Conservation (phyloP, 2,113 vertebrate genomes). For the Paralichthys olivaceus region DNA sequence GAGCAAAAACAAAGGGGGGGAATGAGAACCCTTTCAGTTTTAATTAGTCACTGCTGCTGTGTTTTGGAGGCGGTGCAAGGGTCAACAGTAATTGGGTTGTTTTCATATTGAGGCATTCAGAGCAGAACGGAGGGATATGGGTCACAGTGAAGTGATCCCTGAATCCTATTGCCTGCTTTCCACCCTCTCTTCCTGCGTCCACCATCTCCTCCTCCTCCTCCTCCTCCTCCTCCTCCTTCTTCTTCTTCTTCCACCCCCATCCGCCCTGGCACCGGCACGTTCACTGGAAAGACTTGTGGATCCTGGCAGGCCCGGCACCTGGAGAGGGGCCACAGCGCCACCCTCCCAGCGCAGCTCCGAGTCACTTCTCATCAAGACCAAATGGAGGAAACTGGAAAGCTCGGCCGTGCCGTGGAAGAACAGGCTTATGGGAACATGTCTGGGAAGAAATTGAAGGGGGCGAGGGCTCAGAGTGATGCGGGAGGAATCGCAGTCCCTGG, state of each 20-base stretch:
- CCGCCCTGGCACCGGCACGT: constrained; percentile 57
- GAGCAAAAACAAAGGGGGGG: constrained; percentile 67
- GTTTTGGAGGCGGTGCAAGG: constrained; percentile 73
- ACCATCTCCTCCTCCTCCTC: constrained; percentile 14
- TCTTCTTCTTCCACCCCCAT: constrained; percentile 4
- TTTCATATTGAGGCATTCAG: constrained; percentile 78
- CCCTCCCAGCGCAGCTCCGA: constrained; percentile 65
- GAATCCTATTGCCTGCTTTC: constrained; percentile 60
- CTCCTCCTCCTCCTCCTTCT: constrained; percentile 41
- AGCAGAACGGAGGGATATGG: constrained; percentile 78
- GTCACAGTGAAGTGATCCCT: constrained; percentile 74
- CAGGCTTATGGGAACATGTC: constrained; percentile 72
- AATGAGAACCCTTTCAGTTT: constrained; percentile 74
- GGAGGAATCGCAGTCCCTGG: constrained; percentile 42
- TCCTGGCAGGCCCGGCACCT: constrained; percentile 70
- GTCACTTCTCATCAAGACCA: constrained; percentile 70
- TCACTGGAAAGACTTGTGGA: constrained; percentile 76
- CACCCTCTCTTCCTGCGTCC: constrained; percentile 47
- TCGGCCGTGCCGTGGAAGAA: constrained; percentile 62
- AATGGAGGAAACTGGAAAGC: constrained; percentile 74
- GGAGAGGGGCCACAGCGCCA: constrained; percentile 70
- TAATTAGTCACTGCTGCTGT: constrained; percentile 78
- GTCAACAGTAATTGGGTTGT: constrained; percentile 82
- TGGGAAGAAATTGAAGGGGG: constrained; percentile 54
- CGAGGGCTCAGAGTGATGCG: constrained; percentile 40